A percentile compares a stretch with the other conserved stretches of the same genome.
phyloP scores from a whole-genome alignment of 2,888 invertebrate species.

The Brachyopa scutellaris region DNA sequence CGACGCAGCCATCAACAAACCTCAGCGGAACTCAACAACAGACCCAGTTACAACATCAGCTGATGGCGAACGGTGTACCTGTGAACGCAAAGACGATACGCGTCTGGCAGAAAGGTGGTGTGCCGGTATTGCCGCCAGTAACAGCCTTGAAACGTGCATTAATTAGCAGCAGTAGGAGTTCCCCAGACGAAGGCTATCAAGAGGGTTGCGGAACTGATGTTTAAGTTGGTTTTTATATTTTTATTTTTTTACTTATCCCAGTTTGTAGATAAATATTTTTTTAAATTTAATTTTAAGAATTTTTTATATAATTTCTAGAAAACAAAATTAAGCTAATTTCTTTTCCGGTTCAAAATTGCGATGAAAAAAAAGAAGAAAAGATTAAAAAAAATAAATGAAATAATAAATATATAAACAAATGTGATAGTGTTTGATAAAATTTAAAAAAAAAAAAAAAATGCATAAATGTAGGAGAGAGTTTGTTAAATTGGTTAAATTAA shows the following conservation, averaged over 20 bases:
- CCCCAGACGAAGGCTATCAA: constrained; percentile 95
- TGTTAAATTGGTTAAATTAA: too few relatives aligned
- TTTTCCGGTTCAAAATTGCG: constrained; percentile 40
- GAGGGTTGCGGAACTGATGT: constrained; percentile 97
- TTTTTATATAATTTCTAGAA: constrained; percentile 23
- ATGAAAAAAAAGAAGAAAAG: constrained; percentile 28
- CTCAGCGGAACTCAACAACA: constrained; percentile 77
- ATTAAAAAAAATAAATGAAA: constrained; percentile 58
- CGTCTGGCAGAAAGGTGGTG: constrained; percentile 92
- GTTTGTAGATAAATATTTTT: constrained; percentile 64
- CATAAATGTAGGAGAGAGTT: constrained; percentile 5
- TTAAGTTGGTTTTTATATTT: constrained; percentile 81
- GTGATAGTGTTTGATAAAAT: constrained; percentile 80
- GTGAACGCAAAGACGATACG: constrained; percentile 90
- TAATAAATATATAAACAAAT: constrained; percentile 72
- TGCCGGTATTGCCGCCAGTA: constrained; percentile 92
- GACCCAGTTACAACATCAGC: constrained; percentile 74
- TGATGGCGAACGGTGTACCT: constrained; percentile 81
- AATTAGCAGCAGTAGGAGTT: constrained; percentile 91
- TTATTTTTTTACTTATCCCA: constrained; percentile 9
- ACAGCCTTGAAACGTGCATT: constrained; percentile 92
- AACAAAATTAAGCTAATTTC: constrained; percentile 23
- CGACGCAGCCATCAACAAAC: constrained; percentile 74
- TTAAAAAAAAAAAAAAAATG: constrained; percentile 30
- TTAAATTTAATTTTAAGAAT: neutral